Evolutionary conservation across 2,888 invertebrate species (phyloP), one percentile per base, ranked within the genome.

Genomic region (Palloptera scutellata): DNA sequence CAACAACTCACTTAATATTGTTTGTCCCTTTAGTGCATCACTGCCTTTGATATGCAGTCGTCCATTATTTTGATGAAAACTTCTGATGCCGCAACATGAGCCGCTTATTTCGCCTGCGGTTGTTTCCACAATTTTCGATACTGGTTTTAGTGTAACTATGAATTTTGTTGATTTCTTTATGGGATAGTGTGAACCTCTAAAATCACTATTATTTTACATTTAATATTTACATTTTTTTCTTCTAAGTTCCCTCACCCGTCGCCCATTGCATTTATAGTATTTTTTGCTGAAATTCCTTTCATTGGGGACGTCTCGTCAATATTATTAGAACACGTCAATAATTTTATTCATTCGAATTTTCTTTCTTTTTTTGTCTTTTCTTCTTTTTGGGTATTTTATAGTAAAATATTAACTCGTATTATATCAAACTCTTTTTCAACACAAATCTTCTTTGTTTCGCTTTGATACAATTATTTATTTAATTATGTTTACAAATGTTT

Each of bases 131-230:
- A 43, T 41, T 41, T 59, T 64, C 10, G 30, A 1, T 9, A 66
- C 54, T 40, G 66, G 66, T 45, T 60, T 66, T 1, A 66, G 55
- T 12, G 66, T 66, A 40, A 66, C 66, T 17, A 66, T 66, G 19
- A 66, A 66, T 61, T 61, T 66, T 5, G 66, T 66, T 8, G 66
- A 54, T 20, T 61, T 66, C 54, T 60, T 45, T 13, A 66, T 53
- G 10, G 61, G 61, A 40, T 53, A 53, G 54, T 42, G n/a, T n/a
- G n/a, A n/a, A n/a, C 8, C 48, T n/a, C 48, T 48, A 8, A 12
- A 48, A 48, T 30, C 30, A 30, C 30, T 30, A 5, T 48, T 2
- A 8, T 48, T 48, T 3, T 48, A n/a, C 2, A 48, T 12, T 5
- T 11, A 5, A 5, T 53, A 15, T 12, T 20, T 20, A n/a, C 13